Conservation (phyloP, 2,797 vertebrate genomes). For the Anolis apletophallus region DNA sequence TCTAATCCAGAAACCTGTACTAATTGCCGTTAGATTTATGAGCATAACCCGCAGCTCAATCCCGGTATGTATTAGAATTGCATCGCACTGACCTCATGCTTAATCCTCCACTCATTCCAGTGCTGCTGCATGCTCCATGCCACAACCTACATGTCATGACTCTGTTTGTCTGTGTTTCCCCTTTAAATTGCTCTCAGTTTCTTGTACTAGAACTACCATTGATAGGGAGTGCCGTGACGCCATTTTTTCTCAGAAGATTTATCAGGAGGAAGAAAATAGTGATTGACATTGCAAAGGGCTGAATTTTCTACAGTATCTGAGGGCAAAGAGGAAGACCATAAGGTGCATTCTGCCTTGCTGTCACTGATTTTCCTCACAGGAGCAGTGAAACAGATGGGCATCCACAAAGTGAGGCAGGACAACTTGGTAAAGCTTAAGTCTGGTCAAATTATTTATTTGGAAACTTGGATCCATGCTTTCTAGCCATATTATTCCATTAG, state of each 20-base stretch:
- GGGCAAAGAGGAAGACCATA: neutral
- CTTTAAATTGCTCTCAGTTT: neutral
- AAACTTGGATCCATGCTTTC: neutral
- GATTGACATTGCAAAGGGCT: accelerated
- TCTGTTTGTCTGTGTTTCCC: slow-evolving; percentile 5
- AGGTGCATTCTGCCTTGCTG: neutral
- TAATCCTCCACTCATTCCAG: slow-evolving; percentile 72
- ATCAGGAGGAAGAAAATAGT: neutral
- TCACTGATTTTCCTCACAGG: neutral
- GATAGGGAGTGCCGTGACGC: neutral
- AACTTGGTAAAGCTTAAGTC: neutral
- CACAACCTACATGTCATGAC: slow-evolving; percentile 67
- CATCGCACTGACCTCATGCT: slow-evolving; percentile 67
- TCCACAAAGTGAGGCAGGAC: neutral
- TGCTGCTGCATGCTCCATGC: slow-evolving; percentile 67
- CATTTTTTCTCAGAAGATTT: accelerated
- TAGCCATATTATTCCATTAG: neutral
- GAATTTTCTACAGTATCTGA: neutral
- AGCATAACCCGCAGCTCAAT: slow-evolving; percentile 91
- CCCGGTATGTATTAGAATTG: slow-evolving; percentile 89
- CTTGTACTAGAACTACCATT: neutral
- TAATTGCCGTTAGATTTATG: slow-evolving; percentile 98
- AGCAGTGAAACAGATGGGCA: neutral
- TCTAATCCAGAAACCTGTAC: slow-evolving; percentile 94
- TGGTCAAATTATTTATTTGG: neutral